A percentile compares a stretch with the other conserved stretches of the same genome.
Evolutionary conservation across 2,888 invertebrate species (phyloP).

Genomic region (Nymphalis c-album): DNA sequence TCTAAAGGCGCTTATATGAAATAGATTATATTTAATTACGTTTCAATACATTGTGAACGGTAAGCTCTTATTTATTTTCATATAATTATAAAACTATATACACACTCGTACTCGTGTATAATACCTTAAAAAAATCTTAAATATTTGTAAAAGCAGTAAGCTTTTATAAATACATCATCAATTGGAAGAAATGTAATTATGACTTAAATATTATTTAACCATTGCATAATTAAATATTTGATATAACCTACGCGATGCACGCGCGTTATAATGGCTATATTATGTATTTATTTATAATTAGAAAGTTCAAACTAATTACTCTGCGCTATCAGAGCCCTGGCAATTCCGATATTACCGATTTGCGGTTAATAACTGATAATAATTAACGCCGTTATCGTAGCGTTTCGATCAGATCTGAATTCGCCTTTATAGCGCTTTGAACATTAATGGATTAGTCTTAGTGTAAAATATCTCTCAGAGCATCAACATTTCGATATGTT

Average conservation of each 20-base stretch:
- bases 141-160: too few relatives aligned
- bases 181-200: too few relatives aligned
- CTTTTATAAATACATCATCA: too few relatives aligned
- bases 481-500: not conserved
- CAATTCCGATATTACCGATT: conserved; percentile 26
- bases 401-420: conserved; percentile 12
- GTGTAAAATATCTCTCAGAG: not conserved
- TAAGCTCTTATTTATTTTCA: too few relatives aligned
- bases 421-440: conserved; percentile 11
- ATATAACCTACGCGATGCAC: not conserved
- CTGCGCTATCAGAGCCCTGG: conserved; percentile 15
- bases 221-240: too few relatives aligned
- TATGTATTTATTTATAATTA: conserved; percentile 27
- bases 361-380: conserved; percentile 29
- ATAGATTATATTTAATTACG: too few relatives aligned
- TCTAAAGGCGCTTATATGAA: not conserved
- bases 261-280: conserved; percentile 3
- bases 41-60: too few relatives aligned
- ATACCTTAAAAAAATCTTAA: too few relatives aligned
- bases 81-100: too few relatives aligned
- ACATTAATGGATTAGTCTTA: conserved; percentile 5
- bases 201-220: too few relatives aligned
- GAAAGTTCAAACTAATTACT: conserved; percentile 19
- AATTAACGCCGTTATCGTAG: conserved; percentile 17
- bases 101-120: too few relatives aligned